Conservation (phyloP, 2,797 vertebrate species). For the Sylvia borin region DNA sequence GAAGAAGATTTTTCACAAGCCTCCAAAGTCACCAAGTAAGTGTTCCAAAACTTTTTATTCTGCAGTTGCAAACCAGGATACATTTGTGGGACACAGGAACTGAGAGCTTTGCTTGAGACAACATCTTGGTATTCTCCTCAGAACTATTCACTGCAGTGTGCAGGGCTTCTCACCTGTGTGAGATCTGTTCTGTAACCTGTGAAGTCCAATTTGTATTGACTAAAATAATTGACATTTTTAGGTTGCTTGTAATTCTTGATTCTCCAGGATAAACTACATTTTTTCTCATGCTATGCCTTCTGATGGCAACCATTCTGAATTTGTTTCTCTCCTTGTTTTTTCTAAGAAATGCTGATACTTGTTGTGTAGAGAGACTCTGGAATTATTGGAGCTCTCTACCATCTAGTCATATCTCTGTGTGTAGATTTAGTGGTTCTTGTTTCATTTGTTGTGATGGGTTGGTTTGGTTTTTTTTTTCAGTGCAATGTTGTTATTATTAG, state of each 20-base stretch:
- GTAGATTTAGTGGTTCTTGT: neutral
- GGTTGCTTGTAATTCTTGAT: neutral
- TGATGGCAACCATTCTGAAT: neutral
- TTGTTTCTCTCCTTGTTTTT: neutral
- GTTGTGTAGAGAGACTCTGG: neutral
- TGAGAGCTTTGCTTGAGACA: neutral
- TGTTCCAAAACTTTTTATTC: neutral
- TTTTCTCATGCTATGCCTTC: neutral
- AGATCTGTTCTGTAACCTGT: neutral
- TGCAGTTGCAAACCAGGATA: neutral
- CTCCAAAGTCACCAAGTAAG: constrained; percentile 87
- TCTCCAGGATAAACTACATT: neutral
- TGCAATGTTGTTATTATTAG: neutral
- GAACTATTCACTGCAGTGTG: neutral
- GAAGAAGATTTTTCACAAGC: constrained; percentile 79
- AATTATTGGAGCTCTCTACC: neutral
- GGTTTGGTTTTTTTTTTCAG: neutral
- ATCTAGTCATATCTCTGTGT: neutral
- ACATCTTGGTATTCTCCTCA: neutral
- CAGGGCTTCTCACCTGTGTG: neutral
- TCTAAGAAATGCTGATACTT: neutral
- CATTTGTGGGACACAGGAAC: neutral
- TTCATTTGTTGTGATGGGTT: neutral
- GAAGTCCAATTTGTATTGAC: neutral
- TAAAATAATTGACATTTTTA: neutral